Percentiles rank a stretch among this genome's conserved stretches.
phyloP scores from a whole-genome alignment of 2,797 vertebrate genomes.

The Ptychadena robeensis region DNA sequence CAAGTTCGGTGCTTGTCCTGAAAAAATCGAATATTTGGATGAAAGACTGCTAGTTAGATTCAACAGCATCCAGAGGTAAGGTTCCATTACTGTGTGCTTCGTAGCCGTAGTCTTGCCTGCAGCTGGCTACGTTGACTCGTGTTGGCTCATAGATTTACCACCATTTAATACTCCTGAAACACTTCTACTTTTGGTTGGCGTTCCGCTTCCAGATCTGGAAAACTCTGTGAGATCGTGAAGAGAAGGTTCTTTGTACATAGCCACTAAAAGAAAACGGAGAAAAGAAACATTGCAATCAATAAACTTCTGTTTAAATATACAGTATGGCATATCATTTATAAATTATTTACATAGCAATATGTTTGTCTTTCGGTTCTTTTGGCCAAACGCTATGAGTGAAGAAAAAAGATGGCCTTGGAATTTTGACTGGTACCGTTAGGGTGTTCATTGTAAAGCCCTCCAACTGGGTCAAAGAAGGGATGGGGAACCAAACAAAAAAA shows the following conservation, averaged over 20 bases:
- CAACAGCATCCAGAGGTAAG: constrained; percentile 93
- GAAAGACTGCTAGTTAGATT: constrained; percentile 87
- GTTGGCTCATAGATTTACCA: constrained; percentile 97
- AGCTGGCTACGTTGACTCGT: constrained; percentile 96
- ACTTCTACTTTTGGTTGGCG: constrained; percentile 98
- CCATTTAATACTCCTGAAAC: constrained; percentile 95
- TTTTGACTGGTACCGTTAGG: too few species aligned
- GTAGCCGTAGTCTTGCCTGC: constrained; percentile 75
- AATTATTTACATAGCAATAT: background rate
- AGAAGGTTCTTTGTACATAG: constrained; percentile 98
- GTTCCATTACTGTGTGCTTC: constrained; percentile 75
- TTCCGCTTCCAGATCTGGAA: constrained; percentile 96
- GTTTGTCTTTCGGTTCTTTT: too few species aligned
- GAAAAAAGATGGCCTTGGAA: too few species aligned
- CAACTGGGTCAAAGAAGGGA: too few species aligned
- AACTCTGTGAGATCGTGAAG: constrained; percentile 98
- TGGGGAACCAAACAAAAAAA: too few species aligned
- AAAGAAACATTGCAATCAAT: background rate
- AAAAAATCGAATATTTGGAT: constrained; percentile 79
- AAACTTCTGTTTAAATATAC: too few species aligned
- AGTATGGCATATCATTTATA: background rate
- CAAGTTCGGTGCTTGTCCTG: constrained; percentile 78
- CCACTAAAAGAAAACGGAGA: constrained; percentile 77
- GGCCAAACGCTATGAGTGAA: too few species aligned
- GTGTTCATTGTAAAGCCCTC: too few species aligned